These are phyloP conservation scores for Netelia fuscicornis DNA, from an alignment of 2,888 invertebrate species.

Conservation along the genomic window DNA sequence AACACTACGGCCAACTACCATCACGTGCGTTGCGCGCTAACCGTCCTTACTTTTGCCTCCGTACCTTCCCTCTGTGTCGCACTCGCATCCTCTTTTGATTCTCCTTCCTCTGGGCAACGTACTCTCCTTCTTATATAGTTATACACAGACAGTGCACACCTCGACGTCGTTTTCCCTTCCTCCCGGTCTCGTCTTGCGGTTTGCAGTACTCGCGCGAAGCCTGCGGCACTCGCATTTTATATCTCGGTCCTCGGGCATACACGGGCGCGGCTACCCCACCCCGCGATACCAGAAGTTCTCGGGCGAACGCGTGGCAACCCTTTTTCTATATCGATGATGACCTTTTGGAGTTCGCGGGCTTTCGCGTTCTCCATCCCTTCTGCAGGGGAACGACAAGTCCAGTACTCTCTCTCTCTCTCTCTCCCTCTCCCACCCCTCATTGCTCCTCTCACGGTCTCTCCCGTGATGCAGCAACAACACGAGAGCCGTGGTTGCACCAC, in stretches of 20 bases:
- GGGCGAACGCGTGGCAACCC: constrained; percentile 67
- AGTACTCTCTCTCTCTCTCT: constrained; percentile 41
- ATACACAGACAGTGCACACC: background rate
- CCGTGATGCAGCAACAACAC: constrained; percentile 1
- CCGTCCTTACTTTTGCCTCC: constrained; percentile 63
- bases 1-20: constrained; percentile 58
- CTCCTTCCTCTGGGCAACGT: constrained; percentile 54
- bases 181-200: constrained; percentile 45
- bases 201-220: constrained; percentile 55
- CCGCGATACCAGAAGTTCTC: constrained; percentile 64
- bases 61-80: constrained; percentile 49
- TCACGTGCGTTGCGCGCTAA: constrained; percentile 66
- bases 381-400: constrained; percentile 36
- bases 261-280: constrained; percentile 53
- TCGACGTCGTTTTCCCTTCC: constrained; percentile 27
- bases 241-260: constrained; percentile 47
- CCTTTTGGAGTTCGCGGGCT: constrained; percentile 65
- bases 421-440: constrained; percentile 26
- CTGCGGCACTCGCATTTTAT: constrained; percentile 64
- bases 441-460: constrained; percentile 21
- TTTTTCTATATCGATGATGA: constrained; percentile 71
- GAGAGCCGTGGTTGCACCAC: constrained; percentile 33
- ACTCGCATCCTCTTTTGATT: constrained; percentile 24
- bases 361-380: constrained; percentile 34
- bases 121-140: constrained; percentile 45